Evolutionary conservation across 2,888 invertebrate species (phyloP).

Genomic region (Acrobeloides nanus): DNA sequence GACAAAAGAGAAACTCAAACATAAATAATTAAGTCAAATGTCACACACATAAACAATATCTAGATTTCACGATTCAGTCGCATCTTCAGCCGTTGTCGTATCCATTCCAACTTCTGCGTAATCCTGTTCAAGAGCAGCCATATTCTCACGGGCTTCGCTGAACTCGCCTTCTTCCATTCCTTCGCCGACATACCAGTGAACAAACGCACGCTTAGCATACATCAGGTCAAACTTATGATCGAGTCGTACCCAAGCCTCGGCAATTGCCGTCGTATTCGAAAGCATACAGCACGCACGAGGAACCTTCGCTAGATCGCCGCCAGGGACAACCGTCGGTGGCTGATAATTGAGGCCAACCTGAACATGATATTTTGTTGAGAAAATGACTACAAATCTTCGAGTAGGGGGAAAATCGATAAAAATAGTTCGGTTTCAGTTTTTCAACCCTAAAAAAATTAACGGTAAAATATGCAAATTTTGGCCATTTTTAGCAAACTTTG

Average conservation of each 20-base stretch:
- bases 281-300: constrained; percentile 74
- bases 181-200: constrained; percentile 62
- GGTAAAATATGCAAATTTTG: no score
- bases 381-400: no score
- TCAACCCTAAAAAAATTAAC: no score
- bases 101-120: constrained; percentile 28
- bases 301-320: constrained; percentile 70
- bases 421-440: no score
- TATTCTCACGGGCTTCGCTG: constrained; percentile 32
- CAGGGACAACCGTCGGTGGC: constrained; percentile 74
- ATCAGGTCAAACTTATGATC: constrained; percentile 61
- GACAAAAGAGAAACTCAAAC: no score
- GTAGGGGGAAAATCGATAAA: no score
- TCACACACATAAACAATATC: no score
- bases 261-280: constrained; percentile 82
- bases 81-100: no score
- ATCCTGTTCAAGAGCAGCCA: constrained; percentile 30
- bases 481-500: no score
- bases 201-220: constrained; percentile 69
- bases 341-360: constrained; percentile 66
- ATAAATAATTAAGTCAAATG: no score
- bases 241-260: constrained; percentile 76
- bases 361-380: no score
- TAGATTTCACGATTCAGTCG: no score
- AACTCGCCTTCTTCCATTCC: constrained; percentile 33